Conservation (phyloP, 2,797 vertebrate genomes). For the Champsocephalus gunnari region DNA sequence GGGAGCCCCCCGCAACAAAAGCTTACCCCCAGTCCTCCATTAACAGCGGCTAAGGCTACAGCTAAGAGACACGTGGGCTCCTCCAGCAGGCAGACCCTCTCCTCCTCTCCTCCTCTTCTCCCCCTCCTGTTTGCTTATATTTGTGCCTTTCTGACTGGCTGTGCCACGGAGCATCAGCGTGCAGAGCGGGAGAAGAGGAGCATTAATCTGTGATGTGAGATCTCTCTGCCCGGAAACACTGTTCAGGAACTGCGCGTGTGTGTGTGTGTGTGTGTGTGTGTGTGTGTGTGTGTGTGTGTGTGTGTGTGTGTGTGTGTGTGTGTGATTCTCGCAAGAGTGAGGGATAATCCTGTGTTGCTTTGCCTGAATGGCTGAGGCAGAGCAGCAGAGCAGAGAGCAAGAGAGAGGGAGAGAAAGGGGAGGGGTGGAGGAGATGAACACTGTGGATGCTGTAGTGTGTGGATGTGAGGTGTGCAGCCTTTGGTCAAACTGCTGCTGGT, state of each 20-base stretch:
- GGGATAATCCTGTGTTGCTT: constrained; percentile 62
- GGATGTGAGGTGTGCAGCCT: constrained; percentile 7
- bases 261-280: constrained; percentile 35
- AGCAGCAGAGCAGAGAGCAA: constrained; percentile 32
- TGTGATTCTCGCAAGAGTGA: constrained; percentile 49
- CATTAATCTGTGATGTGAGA: constrained; percentile 52
- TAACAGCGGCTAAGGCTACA: constrained; percentile 66
- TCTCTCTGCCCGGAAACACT: constrained; percentile 36
- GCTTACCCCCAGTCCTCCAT: constrained; percentile 83
- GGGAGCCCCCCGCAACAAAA: constrained; percentile 72
- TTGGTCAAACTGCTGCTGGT: neutral
- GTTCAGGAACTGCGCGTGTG: constrained; percentile 21
- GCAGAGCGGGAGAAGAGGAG: constrained; percentile 34
- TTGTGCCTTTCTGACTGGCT: constrained; percentile 34
- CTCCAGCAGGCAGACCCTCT: constrained; percentile 63
- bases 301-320: constrained; percentile 25
- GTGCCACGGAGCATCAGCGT: constrained; percentile 34
- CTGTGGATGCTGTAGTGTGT: constrained; percentile 28
- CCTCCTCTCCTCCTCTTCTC: constrained; percentile 45
- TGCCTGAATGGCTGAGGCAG: constrained; percentile 66
- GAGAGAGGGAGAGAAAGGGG: neutral
- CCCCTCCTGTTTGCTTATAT: constrained; percentile 50
- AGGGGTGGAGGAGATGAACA: constrained; percentile 20
- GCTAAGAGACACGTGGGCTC: constrained; percentile 74
- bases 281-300: constrained; percentile 25